A percentile compares a stretch with the other conserved stretches of the same genome.
These are phyloP conservation scores for Phasianus colchicus DNA, from an alignment of 2,113 vertebrate species.

Conservation along the genomic window DNA sequence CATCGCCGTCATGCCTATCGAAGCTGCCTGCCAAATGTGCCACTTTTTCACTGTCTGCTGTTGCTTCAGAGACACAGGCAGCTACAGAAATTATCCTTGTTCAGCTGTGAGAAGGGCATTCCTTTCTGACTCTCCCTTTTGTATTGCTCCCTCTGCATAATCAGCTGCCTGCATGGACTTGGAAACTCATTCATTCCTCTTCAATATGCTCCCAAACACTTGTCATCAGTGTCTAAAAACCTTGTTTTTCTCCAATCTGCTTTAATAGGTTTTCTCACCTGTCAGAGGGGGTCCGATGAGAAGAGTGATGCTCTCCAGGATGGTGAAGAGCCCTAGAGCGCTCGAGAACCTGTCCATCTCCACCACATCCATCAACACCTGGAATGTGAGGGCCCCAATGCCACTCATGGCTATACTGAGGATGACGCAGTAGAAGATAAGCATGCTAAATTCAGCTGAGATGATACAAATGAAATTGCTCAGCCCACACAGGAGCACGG, in stretches of 20 bases:
- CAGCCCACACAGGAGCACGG: slow-evolving; percentile 84
- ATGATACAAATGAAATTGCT: slow-evolving; percentile 88
- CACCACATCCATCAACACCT: slow-evolving; percentile 93
- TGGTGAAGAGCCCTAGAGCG: slow-evolving; percentile 89
- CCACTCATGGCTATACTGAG: slow-evolving; percentile 91
- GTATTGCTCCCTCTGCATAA: neutral
- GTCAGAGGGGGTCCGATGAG: slow-evolving; percentile 90
- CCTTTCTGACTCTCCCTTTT: neutral
- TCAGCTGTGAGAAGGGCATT: neutral
- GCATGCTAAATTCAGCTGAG: slow-evolving; percentile 77
- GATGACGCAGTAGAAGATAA: slow-evolving; percentile 82
- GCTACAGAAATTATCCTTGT: neutral
- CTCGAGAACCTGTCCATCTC: slow-evolving; percentile 91
- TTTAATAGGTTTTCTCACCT: slow-evolving; percentile 75
- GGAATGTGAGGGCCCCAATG: slow-evolving; percentile 87
- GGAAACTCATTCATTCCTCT: neutral
- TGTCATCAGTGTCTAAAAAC: neutral
- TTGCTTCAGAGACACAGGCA: neutral
- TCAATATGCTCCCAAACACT: neutral
- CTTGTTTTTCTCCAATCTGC: neutral
- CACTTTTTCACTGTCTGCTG: neutral
- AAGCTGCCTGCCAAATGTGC: neutral
- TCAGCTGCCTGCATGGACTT: neutral
- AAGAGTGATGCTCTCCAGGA: slow-evolving; percentile 88
- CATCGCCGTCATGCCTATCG: neutral